Base-by-base conservation (phyloP, 2,888 invertebrate genomes). In the Acleris laterana region DNA sequence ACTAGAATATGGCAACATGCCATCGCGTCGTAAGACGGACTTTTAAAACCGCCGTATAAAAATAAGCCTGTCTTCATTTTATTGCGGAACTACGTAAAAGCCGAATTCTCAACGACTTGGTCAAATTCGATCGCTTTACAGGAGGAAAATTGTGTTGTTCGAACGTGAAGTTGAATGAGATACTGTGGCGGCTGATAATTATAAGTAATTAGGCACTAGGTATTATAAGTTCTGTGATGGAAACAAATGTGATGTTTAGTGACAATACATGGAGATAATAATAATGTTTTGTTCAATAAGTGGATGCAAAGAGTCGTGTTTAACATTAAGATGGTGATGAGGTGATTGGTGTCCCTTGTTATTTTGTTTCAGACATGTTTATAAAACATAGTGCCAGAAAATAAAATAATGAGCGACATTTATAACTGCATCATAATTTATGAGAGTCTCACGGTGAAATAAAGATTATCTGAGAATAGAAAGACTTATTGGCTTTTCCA, bases 1-100 rank as follows among this genome's bases (percentile, higher is more conserved):
- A 76, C 76, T 81, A 81, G 78, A 72, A 78, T 81, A 85, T 90
- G 91, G 91, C 91, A 90, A 74, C 69, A 69, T 90, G 92, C 92
- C 92, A 92, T 87, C 82, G 82, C 77, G 81, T 80, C 79, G 78
- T 78, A 81, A 80, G 76, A 82, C 84, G 77, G 88, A 78, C 82
- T 87, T 84, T 83, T 77, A 76, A 78, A 73, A 72, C 79, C 84
- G 84, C 81, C 82, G 80, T 81, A 81, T 80, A 84, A 88, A 90
- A 88, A 90, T 89, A 89, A 79, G 82, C 76, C 79, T 78, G 78
- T 77, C 77, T 81, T 74, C 77, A 81, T 76, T 79, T 79, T 78
- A 78, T 72, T 75, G 75, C 69, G 70, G 65, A 77, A 77, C 79
- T 83, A 81, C 85, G 85, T 77, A 83, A 84, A 83, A 80, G 80